Evolutionary conservation across 2,113 vertebrate species (phyloP).

Genomic region (Leptobrachium ailaonicum): DNA sequence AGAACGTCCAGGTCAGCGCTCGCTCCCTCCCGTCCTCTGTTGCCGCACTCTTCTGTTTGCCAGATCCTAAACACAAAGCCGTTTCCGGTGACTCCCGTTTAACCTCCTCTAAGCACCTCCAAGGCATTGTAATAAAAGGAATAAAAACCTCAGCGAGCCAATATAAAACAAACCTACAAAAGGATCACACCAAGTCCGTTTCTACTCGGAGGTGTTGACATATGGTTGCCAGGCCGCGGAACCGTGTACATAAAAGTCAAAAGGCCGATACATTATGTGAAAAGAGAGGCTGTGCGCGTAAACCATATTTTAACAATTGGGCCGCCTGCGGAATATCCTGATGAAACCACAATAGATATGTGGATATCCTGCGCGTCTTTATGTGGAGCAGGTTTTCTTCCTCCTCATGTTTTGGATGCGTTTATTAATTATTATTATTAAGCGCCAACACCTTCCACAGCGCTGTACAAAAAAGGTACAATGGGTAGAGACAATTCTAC

Average conservation of each 20-base stretch:
- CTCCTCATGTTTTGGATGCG: slow-evolving; percentile 52
- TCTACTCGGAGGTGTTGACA: slow-evolving; percentile 49
- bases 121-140: neutral
- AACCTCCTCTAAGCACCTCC: neutral
- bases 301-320: slow-evolving; percentile 62
- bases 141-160: neutral
- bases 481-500: too few relatives aligned
- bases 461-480: too few relatives aligned
- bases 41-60: too few relatives aligned
- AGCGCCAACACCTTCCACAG: too few relatives aligned
- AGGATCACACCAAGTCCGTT: neutral
- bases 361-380: slow-evolving; percentile 54
- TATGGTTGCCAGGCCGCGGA: slow-evolving; percentile 60
- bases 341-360: slow-evolving; percentile 58
- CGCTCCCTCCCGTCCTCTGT: too few relatives aligned
- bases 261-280: slow-evolving; percentile 44
- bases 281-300: slow-evolving; percentile 52
- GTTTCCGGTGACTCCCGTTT: neutral
- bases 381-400: slow-evolving; percentile 63
- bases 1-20: too few relatives aligned
- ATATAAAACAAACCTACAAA: neutral
- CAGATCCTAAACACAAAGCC: too few relatives aligned
- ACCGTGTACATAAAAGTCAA: slow-evolving; percentile 33
- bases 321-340: slow-evolving; percentile 61
- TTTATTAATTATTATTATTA: slow-evolving; percentile 9